These are phyloP conservation scores for Limanda limanda DNA, from an alignment of 2,113 vertebrate species.

Conservation along the genomic window DNA sequence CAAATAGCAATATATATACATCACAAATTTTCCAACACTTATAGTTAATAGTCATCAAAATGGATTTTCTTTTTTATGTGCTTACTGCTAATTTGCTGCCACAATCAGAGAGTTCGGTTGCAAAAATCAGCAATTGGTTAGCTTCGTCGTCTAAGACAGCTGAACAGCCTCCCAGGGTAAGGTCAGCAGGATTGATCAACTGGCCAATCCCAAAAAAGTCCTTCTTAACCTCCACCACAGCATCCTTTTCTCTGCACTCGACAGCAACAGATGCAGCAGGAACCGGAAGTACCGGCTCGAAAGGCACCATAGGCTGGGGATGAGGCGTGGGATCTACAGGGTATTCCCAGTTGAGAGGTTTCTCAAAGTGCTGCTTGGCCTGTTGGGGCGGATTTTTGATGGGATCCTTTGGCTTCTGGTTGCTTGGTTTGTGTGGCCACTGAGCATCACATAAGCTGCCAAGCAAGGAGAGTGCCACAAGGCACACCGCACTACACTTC, in stretches of 20 bases:
- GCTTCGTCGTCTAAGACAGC: not conserved
- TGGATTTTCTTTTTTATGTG: not conserved
- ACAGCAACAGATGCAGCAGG: conserved; percentile 60
- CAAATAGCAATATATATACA: not conserved
- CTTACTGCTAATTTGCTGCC: conserved; percentile 65
- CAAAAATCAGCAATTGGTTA: conserved; percentile 63
- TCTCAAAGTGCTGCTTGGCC: conserved; percentile 51
- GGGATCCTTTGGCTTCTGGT: not conserved
- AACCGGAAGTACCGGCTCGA: conserved; percentile 47
- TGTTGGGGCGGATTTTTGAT: conserved; percentile 25
- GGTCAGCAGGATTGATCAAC: conserved; percentile 45
- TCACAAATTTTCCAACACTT: not conserved
- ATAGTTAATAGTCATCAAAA: not conserved
- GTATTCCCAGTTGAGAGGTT: conserved; percentile 62
- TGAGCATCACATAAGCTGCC: conserved; percentile 63
- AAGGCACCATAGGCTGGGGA: not conserved
- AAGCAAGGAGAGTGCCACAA: conserved; percentile 64
- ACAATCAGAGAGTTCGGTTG: conserved; percentile 61
- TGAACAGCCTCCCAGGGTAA: conserved; percentile 66
- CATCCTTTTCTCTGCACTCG: conserved; percentile 55
- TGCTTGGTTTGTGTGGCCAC: rapidly evolving
- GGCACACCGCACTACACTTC: conserved; percentile 59
- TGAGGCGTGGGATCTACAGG: conserved; percentile 44
- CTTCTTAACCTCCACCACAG: conserved; percentile 66
- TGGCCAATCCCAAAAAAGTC: conserved; percentile 73